Conservation (phyloP, 2,113 vertebrate genomes). For the Pseudorhombus dupliciocellatus region DNA sequence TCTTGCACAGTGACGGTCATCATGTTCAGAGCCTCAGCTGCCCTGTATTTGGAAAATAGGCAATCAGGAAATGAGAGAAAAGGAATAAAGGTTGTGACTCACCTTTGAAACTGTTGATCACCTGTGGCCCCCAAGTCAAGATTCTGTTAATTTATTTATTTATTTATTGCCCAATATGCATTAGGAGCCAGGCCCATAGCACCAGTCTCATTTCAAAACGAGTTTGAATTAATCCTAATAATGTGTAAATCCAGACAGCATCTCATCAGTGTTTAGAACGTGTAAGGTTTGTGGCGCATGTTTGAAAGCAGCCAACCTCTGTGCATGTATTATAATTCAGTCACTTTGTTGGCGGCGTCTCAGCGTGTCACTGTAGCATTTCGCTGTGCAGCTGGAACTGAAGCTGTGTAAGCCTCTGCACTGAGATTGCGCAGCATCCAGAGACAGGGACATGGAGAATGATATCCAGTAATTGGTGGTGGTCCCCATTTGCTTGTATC, state of each 20-base stretch:
- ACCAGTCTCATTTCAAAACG: too few relatives aligned
- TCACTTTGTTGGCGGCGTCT: conserved; percentile 7
- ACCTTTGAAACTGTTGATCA: not conserved
- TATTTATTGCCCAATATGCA: too few relatives aligned
- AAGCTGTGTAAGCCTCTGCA: conserved; percentile 16
- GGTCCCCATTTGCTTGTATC: conserved; percentile 15
- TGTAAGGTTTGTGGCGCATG: not conserved
- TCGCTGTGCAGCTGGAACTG: not conserved
- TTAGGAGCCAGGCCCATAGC: too few relatives aligned
- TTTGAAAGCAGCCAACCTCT: not conserved
- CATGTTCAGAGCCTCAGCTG: too few relatives aligned
- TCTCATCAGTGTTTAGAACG: not conserved
- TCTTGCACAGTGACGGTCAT: too few relatives aligned
- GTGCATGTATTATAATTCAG: conserved; percentile 8
- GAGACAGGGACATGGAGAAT: conserved; percentile 27
- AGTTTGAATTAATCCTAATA: not conserved
- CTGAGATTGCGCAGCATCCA: conserved; percentile 7
- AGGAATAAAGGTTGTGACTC: not conserved
- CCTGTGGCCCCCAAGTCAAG: not conserved
- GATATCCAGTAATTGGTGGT: conserved; percentile 20
- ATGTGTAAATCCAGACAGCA: not conserved
- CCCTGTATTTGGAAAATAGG: too few relatives aligned
- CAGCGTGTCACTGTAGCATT: conserved; percentile 7
- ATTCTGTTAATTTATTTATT: not conserved
- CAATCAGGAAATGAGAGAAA: not conserved